These are phyloP conservation scores for Chrysopa pallens DNA, from an alignment of 1,140 invertebrate species.

Conservation along the genomic window DNA sequence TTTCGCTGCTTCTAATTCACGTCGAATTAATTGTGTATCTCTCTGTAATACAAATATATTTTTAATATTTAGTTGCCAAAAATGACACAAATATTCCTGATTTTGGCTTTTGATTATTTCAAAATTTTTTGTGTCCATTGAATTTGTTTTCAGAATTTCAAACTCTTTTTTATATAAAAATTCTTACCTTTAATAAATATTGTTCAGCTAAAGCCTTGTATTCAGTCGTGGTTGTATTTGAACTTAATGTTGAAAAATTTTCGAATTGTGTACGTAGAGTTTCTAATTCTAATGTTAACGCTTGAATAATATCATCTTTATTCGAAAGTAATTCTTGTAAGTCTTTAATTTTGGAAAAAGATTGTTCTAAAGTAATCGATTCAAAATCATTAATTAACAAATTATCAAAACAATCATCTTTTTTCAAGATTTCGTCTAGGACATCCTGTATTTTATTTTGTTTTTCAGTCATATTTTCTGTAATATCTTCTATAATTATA, in stretches of 20 bases:
- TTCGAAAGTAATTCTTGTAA: constrained; percentile 21
- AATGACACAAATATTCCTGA: no score
- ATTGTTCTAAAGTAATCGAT: constrained; percentile 9
- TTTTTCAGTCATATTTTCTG: neutral
- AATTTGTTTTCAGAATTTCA: no score
- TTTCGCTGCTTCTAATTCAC: no score
- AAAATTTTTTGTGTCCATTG: no score
- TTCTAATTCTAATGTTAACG: constrained; percentile 24
- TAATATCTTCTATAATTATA: constrained; percentile 2
- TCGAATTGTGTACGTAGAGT: constrained; percentile 17
- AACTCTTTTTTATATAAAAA: no score
- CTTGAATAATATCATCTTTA: constrained; percentile 23
- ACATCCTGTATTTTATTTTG: no score
- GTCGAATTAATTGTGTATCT: no score
- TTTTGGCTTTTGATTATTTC: no score
- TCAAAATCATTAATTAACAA: constrained; percentile 14
- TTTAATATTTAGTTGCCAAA: no score
- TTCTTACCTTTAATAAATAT: constrained; percentile 18
- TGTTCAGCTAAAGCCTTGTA: constrained; percentile 29
- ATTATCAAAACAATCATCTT: constrained; percentile 12
- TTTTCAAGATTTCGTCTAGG: neutral
- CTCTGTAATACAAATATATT: no score
- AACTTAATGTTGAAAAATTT: constrained; percentile 20
- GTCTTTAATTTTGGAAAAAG: constrained; percentile 17
- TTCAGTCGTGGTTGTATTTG: constrained; percentile 24